Evolutionary conservation across 2,113 vertebrate genomes (phyloP).

Genomic region (Cyanoderma ruficeps): DNA sequence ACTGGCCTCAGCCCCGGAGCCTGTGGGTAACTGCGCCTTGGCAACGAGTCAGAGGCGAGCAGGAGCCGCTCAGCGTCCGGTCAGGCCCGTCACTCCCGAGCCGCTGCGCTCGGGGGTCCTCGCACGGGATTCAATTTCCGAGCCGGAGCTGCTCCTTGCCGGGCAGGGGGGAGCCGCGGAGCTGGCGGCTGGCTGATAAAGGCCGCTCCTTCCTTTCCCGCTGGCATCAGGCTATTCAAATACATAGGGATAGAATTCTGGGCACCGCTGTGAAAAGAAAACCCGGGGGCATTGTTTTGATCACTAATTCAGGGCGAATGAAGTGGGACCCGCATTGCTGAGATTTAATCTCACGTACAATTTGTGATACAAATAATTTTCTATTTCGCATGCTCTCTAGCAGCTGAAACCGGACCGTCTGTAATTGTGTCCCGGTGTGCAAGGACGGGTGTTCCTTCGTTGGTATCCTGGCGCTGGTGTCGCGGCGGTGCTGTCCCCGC

Average conservation of each 20-base stretch:
- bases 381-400: not conserved
- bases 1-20: not conserved
- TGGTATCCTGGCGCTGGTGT: rapidly evolving
- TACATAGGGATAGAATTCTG: not conserved
- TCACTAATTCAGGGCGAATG: not conserved
- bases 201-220: not conserved
- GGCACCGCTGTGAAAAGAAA: not conserved
- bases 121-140: not conserved
- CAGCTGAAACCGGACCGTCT: not conserved
- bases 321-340: not conserved
- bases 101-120: too few species aligned
- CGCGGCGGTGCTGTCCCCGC: not conserved
- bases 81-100: rapidly evolving
- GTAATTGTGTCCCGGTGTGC: rapidly evolving
- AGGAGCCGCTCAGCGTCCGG: not conserved
- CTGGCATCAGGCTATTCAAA: not conserved
- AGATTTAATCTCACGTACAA: not conserved
- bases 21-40: rapidly evolving
- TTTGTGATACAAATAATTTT: not conserved
- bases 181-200: not conserved
- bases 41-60: not conserved
- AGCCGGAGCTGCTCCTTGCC: not conserved
- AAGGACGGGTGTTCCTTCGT: rapidly evolving
- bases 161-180: not conserved
- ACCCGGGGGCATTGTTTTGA: not conserved